Evolutionary conservation across 2,113 vertebrate species (phyloP), one percentile per base, ranked within the genome.

Genomic region (Corythornis cristatus): DNA sequence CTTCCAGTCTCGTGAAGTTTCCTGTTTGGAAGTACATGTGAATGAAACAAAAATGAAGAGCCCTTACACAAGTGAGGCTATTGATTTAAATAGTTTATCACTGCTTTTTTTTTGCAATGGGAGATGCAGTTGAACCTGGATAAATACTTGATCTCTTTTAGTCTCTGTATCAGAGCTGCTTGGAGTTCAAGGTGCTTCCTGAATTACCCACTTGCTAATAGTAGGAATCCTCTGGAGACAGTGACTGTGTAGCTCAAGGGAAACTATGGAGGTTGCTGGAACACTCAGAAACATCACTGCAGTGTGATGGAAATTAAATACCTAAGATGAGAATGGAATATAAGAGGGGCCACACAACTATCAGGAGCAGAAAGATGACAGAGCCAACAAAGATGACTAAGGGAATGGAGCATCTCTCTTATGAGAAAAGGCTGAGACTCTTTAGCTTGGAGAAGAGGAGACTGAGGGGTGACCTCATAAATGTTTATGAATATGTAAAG

Each of bases 1-100:
- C 11, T 97, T 97, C 57, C 76, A 97, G 97, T 93, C 97, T 83
- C 97, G 96, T 42, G 95, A 97, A 86, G 19, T 97, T 92, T 94
- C 86, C 61, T 92, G 90, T 72, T 67, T 97, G 84, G 76, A 96
- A 93, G 93, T 97, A 29, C 86, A 92, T 5, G 90, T 96, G 66
- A 33, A 94, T 28, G 85, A 83, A 86, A 90, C 12, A 72, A 81
- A 90, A 56, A 85, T 1, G 42, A 74, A 60, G 88, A 94, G 29
- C 3, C 54, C 66, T 92, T 62, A 4, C 60, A 81, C 45, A 91
- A 93, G 96, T 96, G 92, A 96, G 91, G 29, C 48, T 95, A 67
- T 71, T 60, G 26, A 25, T 75, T 88, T 68, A 21, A 84, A 45
- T 35, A 0, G 1, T 18, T 84, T 77, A 35, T 65, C 4, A 1